Conservation (phyloP, 2,113 vertebrate genomes). For the Turdus rufiventris region DNA sequence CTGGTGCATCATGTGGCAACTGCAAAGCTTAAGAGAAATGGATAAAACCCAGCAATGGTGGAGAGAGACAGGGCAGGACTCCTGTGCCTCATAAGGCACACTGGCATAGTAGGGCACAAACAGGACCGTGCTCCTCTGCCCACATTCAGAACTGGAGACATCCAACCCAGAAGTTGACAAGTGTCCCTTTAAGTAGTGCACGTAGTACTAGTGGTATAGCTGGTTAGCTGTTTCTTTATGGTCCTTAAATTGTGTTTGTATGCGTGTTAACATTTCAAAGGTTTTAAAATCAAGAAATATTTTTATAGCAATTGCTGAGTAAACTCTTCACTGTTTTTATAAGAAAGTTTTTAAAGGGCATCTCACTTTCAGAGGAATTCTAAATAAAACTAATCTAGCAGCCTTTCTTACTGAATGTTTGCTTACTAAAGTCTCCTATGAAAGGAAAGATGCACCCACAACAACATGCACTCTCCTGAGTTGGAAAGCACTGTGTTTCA, state of each 20-base stretch:
- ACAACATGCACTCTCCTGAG: not conserved
- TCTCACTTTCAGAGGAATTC: not conserved
- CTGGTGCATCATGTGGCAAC: not conserved
- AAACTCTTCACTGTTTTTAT: not conserved
- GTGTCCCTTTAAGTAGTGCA: conserved; percentile 65
- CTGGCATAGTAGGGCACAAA: not conserved
- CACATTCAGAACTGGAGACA: not conserved
- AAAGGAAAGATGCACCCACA: not conserved
- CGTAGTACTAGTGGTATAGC: conserved; percentile 16
- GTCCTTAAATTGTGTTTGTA: conserved; percentile 19
- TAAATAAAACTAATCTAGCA: not conserved
- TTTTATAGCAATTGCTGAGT: not conserved
- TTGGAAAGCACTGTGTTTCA: not conserved
- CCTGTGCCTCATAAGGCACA: not conserved
- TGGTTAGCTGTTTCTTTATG: conserved; percentile 16
- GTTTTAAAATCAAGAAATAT: not conserved
- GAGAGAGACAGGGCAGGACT: not conserved
- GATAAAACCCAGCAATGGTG: not conserved
- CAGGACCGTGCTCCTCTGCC: not conserved
- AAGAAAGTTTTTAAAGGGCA: not conserved
- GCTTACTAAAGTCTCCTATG: not conserved
- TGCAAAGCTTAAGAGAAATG: not conserved
- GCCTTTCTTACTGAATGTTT: not conserved
- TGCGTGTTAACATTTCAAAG: not conserved
- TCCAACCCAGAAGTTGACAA: conserved; percentile 33